Conservation (phyloP, 2,113 vertebrate genomes). For the Tylochromis polylepis region DNA sequence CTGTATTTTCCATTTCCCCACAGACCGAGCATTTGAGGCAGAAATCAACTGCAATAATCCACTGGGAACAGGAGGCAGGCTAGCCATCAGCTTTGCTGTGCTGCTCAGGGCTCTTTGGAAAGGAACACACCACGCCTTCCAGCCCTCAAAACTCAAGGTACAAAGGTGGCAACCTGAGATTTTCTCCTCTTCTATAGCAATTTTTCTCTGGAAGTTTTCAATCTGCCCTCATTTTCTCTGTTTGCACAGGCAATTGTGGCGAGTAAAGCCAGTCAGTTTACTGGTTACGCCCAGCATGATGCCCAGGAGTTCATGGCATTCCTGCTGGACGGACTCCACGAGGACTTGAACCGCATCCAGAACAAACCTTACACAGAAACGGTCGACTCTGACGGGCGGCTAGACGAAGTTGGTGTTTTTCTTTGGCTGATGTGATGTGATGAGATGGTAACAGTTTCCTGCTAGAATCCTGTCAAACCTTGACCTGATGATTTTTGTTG, state of each 20-base stretch:
- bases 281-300: slow-evolving; percentile 95
- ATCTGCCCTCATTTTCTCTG: neutral
- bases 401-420: slow-evolving; percentile 80
- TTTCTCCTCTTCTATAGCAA: neutral
- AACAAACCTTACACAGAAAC: slow-evolving; percentile 98
- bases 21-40: slow-evolving; percentile 90
- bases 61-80: slow-evolving; percentile 87
- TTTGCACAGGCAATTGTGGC: slow-evolving; percentile 87
- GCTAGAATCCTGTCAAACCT: neutral
- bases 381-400: slow-evolving; percentile 91
- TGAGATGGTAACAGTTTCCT: neutral
- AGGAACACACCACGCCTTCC: slow-evolving; percentile 95
- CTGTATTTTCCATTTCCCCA: neutral
- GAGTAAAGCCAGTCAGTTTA: slow-evolving; percentile 98
- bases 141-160: slow-evolving; percentile 97
- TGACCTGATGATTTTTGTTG: neutral
- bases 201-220: neutral
- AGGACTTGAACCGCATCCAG: slow-evolving; percentile 97
- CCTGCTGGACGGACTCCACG: slow-evolving; percentile 92
- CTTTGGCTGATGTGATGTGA: neutral
- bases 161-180: neutral
- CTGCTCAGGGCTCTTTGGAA: slow-evolving; percentile 93
- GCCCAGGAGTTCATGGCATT: slow-evolving; percentile 99
- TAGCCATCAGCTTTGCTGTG: slow-evolving; percentile 94
- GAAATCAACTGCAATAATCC: slow-evolving; percentile 98